phyloP scores from a whole-genome alignment of 1,140 invertebrate species.

The Drosophila biarmipes region DNA sequence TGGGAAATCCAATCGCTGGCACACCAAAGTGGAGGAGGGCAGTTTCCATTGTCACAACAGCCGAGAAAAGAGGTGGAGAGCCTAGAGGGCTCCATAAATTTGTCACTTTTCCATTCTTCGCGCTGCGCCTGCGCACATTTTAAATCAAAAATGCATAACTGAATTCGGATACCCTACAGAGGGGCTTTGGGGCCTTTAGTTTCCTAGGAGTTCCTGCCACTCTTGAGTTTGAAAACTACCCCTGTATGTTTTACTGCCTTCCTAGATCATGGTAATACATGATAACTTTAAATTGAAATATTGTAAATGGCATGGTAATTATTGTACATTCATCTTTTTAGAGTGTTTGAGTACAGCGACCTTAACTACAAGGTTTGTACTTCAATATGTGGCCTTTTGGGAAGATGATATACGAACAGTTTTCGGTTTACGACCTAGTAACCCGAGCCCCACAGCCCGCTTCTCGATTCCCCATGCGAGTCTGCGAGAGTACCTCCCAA shows the following conservation, averaged over 20 bases:
- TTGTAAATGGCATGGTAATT: background rate
- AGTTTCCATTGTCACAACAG: slow-evolving; percentile 67
- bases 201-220: background rate
- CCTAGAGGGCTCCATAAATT: slow-evolving; percentile 63
- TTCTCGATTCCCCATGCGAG: background rate
- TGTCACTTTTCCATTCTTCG: slow-evolving; percentile 67
- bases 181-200: background rate
- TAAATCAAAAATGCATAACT: slow-evolving; percentile 72
- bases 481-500: background rate
- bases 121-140: slow-evolving; percentile 65
- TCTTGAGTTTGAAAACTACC: too few species aligned
- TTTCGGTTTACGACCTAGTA: slow-evolving; percentile 66
- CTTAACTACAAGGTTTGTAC: background rate
- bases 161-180: slow-evolving; percentile 19
- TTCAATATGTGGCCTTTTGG: slow-evolving; percentile 44
- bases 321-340: background rate
- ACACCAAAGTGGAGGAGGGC: slow-evolving; percentile 33
- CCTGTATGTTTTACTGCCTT: too few species aligned
- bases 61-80: slow-evolving; percentile 1
- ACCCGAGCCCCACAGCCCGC: slow-evolving; percentile 51
- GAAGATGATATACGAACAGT: slow-evolving; percentile 60
- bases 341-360: background rate
- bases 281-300: too few species aligned
- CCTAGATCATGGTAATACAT: too few species aligned
- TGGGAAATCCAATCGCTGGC: slow-evolving; percentile 49